Conservation (phyloP, 2,113 vertebrate species). For the Sciurus niger region DNA sequence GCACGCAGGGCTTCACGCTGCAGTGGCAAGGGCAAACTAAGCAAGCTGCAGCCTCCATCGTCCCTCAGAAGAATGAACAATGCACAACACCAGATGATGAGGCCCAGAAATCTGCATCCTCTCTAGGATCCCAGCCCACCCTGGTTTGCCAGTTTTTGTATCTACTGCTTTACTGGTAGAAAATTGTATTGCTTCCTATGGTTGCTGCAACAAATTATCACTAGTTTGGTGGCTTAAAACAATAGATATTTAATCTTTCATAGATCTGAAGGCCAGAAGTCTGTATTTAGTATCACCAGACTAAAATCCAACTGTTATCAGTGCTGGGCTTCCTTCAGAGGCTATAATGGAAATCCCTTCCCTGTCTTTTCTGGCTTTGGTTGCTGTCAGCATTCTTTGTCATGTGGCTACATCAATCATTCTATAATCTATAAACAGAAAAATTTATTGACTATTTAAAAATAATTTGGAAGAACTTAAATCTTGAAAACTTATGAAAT, state of each 20-base stretch:
- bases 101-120: not conserved
- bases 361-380: not conserved
- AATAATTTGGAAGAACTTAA: not conserved
- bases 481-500: not conserved
- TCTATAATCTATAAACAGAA: not conserved
- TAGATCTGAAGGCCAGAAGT: not conserved
- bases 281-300: not conserved
- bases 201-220: not conserved
- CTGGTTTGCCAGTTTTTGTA: not conserved
- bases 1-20: not conserved
- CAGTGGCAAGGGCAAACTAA: not conserved
- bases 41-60: not conserved
- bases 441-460: not conserved
- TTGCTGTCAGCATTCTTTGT: not conserved
- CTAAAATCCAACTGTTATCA: not conserved
- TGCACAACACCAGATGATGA: not conserved
- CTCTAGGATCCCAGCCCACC: not conserved
- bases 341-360: not conserved
- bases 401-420: not conserved
- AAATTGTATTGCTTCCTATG: not conserved
- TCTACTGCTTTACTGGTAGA: not conserved
- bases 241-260: not conserved
- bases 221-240: not conserved
- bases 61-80: not conserved
- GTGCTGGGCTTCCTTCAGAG: not conserved